phyloP scores from a whole-genome alignment of 1,140 invertebrate genomes.

The Cyclargus thomasi region DNA sequence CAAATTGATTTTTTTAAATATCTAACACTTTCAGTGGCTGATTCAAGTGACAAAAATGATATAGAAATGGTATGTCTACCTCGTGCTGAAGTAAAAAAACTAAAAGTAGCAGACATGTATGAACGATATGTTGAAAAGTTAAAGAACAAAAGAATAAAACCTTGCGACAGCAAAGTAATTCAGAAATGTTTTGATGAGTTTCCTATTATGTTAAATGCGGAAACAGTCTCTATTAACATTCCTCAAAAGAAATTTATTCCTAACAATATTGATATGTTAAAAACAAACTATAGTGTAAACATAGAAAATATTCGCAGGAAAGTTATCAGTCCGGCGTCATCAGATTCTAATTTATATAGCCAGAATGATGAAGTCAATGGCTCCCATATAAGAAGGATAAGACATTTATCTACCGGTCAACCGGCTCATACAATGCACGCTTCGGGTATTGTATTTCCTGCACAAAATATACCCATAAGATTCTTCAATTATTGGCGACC shows the following conservation, averaged over 20 bases:
- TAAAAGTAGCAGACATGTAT: not conserved
- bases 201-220: constrained; percentile 41
- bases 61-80: not conserved
- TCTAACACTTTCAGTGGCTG: not conserved
- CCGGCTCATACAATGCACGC: constrained; percentile 15
- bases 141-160: constrained; percentile 33
- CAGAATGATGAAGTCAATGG: constrained; percentile 43
- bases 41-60: not conserved
- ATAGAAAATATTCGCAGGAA: constrained; percentile 42
- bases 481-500: constrained; percentile 36
- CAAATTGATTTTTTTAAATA: too few relatives aligned
- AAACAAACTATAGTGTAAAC: constrained; percentile 50
- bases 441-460: constrained; percentile 25
- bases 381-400: constrained; percentile 35
- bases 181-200: constrained; percentile 39
- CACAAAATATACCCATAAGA: constrained; percentile 29
- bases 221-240: constrained; percentile 40
- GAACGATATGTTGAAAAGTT: constrained; percentile 31
- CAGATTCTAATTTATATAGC: constrained; percentile 33
- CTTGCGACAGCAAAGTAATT: constrained; percentile 26
- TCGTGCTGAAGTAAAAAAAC: not conserved
- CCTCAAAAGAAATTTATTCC: constrained; percentile 51
- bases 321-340: constrained; percentile 21
- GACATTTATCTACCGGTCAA: constrained; percentile 14
- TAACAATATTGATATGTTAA: constrained; percentile 42